Base-by-base conservation (phyloP, 2,113 vertebrate genomes). In the Amphilophus citrinellus region DNA sequence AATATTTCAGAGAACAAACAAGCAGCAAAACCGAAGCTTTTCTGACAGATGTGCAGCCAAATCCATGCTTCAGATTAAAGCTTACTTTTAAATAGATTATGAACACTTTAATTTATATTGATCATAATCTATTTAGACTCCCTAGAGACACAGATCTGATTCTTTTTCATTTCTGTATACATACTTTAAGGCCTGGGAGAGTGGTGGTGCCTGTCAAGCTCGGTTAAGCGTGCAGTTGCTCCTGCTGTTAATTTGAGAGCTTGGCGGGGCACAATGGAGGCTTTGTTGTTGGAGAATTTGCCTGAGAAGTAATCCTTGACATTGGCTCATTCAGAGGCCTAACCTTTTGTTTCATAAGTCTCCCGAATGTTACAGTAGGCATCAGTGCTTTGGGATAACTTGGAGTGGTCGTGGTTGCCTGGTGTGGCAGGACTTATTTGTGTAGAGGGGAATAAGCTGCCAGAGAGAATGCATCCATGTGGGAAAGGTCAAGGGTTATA, bases 231-330 rank as follows among this genome's bases (percentile, higher is more conserved):
- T 92, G 88, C 66, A 84, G 80, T 86, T 77, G 68, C 89, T 90
- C 92, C 90, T 27, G 68, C 91, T 90, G 88, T 87, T 91, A 87
- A 91, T 89, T 91, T 87, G 82, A 92, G 92, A 80, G 90, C 83
- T 80, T 42, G 89, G 47, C 8, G 88, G 27, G 58, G 37, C 88
- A 94, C 92, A 94, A 94, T 91, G 82, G 91, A 77, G 39, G 77
- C 93, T 93, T 94, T 94, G 93, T 94, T 86, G 80, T 1, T 73
- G 85, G 89, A 90, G 91, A 91, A 91, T 92, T 90, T 83, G 89
- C 90, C 83, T 87, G 84, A 93, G 87, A 63, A 93, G 83, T 92
- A 94, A 93, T 94, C 92, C 91, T 84, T 87, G 91, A 91, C 92
- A 88, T 90, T 79, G 87, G 76, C 58, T 68, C 91, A 24, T 76